Conservation (phyloP, 2,888 invertebrate species). For the Sesia apiformis region DNA sequence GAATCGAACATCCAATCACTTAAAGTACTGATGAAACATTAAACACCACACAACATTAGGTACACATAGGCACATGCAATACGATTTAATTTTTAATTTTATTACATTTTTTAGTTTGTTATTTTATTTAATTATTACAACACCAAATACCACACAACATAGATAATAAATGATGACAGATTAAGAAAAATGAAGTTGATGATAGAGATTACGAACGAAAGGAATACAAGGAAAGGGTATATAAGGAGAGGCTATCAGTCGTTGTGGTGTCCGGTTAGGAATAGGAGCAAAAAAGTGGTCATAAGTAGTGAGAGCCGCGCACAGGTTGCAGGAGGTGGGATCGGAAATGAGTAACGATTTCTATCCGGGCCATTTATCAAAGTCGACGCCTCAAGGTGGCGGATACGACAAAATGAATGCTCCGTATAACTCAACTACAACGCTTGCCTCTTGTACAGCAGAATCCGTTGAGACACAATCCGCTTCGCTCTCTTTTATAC, state of each 20-base stretch:
- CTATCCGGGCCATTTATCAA: slow-evolving; percentile 63
- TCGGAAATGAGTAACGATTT: slow-evolving; percentile 64
- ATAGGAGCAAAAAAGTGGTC: background rate
- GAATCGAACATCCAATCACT: slow-evolving; percentile 2
- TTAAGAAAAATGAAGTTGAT: background rate
- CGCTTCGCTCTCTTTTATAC: too few relatives aligned
- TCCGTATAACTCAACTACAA: slow-evolving; percentile 8
- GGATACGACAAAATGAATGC: slow-evolving; percentile 41
- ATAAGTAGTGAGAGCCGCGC: slow-evolving; percentile 18
- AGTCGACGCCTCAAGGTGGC: slow-evolving; percentile 45
- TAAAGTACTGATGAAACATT: slow-evolving; percentile 4
- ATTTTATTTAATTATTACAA: too few relatives aligned
- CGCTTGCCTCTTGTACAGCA: slow-evolving; percentile 2
- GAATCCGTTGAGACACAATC: background rate
- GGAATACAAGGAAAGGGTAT: background rate
- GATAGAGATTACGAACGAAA: background rate
- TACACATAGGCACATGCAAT: slow-evolving; percentile 16
- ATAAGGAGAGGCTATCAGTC: background rate
- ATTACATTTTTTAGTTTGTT: too few relatives aligned
- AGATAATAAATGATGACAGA: background rate
- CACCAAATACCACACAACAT: background rate
- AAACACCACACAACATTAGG: slow-evolving; percentile 23
- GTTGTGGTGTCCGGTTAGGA: background rate
- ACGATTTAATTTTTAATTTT: slow-evolving; percentile 1
- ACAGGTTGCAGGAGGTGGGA: slow-evolving; percentile 38